These are phyloP conservation scores for Petromus typicus DNA, from an alignment of 2,113 vertebrate species.

Conservation along the genomic window DNA sequence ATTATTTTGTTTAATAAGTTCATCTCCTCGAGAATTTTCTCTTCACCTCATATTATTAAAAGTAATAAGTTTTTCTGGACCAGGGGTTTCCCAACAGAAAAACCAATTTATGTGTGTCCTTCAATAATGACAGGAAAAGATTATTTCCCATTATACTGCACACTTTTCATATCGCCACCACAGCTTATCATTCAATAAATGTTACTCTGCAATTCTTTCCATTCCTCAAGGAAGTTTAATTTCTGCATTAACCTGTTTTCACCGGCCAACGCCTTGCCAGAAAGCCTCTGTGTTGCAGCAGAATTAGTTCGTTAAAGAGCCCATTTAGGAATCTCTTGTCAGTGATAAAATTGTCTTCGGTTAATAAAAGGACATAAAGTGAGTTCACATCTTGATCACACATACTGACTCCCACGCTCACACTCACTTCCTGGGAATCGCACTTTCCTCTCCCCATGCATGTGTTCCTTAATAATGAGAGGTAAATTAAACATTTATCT, in stretches of 20 bases:
- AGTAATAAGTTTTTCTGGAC: constrained; percentile 92
- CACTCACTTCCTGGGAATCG: constrained; percentile 69
- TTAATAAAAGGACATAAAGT: constrained; percentile 86
- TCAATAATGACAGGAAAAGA: constrained; percentile 91
- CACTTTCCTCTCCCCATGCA: constrained; percentile 60
- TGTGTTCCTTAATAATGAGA: constrained; percentile 79
- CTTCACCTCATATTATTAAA: constrained; percentile 91
- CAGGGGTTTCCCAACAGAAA: constrained; percentile 91
- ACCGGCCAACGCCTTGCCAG: constrained; percentile 82
- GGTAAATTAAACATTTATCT: constrained; percentile 85
- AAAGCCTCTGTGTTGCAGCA: constrained; percentile 82
- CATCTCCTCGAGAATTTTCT: constrained; percentile 91
- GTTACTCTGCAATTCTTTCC: constrained; percentile 88
- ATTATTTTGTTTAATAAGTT: constrained; percentile 93
- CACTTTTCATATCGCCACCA: constrained; percentile 89
- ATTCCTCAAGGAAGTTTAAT: constrained; percentile 89
- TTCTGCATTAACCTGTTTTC: constrained; percentile 90
- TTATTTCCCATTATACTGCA: constrained; percentile 90
- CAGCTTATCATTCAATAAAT: constrained; percentile 91
- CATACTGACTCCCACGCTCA: constrained; percentile 58
- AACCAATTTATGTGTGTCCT: constrained; percentile 92
- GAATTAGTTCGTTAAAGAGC: constrained; percentile 88
- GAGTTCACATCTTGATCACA: constrained; percentile 86
- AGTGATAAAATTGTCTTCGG: constrained; percentile 87
- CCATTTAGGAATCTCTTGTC: constrained; percentile 86